Evolutionary conservation across 1,140 invertebrate genomes (phyloP), one percentile per base, ranked within the genome.

Genomic region (Pseudoatta argentina): DNA sequence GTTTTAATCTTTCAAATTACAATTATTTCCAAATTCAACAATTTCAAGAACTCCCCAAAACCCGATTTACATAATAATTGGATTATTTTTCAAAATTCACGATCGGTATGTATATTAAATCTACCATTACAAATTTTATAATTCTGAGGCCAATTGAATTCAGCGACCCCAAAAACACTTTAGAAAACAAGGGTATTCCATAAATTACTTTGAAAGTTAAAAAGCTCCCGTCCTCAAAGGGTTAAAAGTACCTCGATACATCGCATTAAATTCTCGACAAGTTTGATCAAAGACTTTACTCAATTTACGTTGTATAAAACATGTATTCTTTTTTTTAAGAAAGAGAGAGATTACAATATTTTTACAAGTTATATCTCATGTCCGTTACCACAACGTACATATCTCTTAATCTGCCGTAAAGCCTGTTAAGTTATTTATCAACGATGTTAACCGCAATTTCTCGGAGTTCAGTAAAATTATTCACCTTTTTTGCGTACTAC

Each of bases 381-480:
- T 73, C 53, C 21, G 39, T 44, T 24, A 39, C 2, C 16, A 6
- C 51, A 21, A 16, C 53, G 6, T 8, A 14, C 5, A 30, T 61
- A 48, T 63, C n/a, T 6, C 4, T 27, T 55, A 51, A 82, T 57
- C 27, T 72, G 12, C 14, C 27, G 4, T 27, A 18, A 48, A 83
- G 21, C 14, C 6, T 30, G 18, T 61, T 44, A 72, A 82, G n/a
- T 72, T 72, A 48, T 61, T 69, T 44, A 73, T 82, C 24, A 59
- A 59, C 39, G 18, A 51, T 51, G 48, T 83, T 75, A 83, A 75
- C 18, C 44, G 39, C 79, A 44, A 83, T 75, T 75, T 75, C 69
- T 73, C 64, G 39, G 39, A 44, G 14, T 73, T 73, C 16, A 30
- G 55, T 27, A 24, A 61, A 73, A 73, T 83, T 34, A 83, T 83